Percentiles rank a stretch among this genome's conserved stretches.
Evolutionary conservation across 2,888 invertebrate species (phyloP).

Genomic region (Agrilus biguttatus): DNA sequence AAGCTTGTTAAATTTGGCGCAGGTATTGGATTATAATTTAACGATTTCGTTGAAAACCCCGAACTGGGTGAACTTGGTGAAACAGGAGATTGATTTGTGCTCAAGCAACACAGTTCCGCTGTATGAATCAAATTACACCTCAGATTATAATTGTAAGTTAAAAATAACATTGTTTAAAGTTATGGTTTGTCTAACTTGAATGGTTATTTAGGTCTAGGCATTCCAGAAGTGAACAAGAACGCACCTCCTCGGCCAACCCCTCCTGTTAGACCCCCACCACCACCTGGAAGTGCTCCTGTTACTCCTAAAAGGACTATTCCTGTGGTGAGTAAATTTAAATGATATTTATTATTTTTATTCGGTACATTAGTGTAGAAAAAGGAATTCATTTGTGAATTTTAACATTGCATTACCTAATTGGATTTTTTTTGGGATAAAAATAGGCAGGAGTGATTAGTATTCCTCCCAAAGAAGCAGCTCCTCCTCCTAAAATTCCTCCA

Average conservation of each 20-base stretch:
- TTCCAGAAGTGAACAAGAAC: slow-evolving; percentile 33
- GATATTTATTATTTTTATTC: too few species aligned
- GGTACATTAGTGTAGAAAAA: too few species aligned
- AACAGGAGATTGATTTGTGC: slow-evolving; percentile 71
- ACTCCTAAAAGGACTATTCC: slow-evolving; percentile 28
- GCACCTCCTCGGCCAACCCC: slow-evolving; percentile 22
- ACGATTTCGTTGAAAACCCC: slow-evolving; percentile 65
- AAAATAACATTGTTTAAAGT: slow-evolving; percentile 1
- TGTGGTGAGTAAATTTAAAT: slow-evolving; percentile 12
- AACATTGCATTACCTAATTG: not conserved
- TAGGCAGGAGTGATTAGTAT: slow-evolving; percentile 40
- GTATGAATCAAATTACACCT: slow-evolving; percentile 26
- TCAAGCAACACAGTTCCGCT: slow-evolving; percentile 74
- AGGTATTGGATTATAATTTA: slow-evolving; percentile 51
- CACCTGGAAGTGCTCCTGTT: slow-evolving; percentile 34
- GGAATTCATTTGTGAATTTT: not conserved
- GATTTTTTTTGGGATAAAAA: slow-evolving; percentile 2
- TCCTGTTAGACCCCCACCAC: slow-evolving; percentile 39
- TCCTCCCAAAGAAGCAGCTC: slow-evolving; percentile 22
- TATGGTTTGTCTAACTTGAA: too few species aligned
- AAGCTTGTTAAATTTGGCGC: slow-evolving; percentile 24
- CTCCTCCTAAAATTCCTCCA: slow-evolving; percentile 16
- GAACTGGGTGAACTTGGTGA: slow-evolving; percentile 70
- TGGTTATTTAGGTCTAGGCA: slow-evolving; percentile 24
- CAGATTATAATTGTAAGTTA: slow-evolving; percentile 29